Percentiles rank a stretch among this genome's conserved stretches.
Conservation (phyloP, 1,140 invertebrate species). For the Eumeta japonica region DNA sequence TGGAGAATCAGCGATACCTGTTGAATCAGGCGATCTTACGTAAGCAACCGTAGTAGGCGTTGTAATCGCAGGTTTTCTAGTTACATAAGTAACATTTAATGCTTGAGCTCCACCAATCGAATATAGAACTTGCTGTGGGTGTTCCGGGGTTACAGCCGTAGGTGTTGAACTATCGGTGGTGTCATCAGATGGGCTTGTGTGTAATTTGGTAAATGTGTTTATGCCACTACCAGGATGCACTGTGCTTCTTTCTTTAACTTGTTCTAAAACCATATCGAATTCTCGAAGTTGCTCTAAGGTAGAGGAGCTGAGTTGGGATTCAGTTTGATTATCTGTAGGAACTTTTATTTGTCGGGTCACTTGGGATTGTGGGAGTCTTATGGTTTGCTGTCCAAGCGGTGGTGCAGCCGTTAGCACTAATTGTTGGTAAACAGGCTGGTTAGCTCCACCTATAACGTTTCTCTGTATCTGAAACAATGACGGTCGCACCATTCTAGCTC, state of each 20-base stretch:
- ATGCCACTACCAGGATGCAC: constrained; percentile 45
- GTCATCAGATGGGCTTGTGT: constrained; percentile 26
- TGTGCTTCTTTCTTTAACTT: constrained; percentile 73
- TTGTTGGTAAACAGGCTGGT: constrained; percentile 53
- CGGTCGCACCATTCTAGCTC: constrained; percentile 58
- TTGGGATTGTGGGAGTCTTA: constrained; percentile 47
- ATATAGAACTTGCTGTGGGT: constrained; percentile 44
- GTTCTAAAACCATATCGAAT: constrained; percentile 79
- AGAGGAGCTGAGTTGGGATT: constrained; percentile 56
- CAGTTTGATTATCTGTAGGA: constrained; percentile 31
- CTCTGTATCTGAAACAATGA: constrained; percentile 61
- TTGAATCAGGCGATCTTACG: constrained; percentile 42
- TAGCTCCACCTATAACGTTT: constrained; percentile 56
- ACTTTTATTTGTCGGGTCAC: constrained; percentile 28
- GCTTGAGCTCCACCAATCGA: constrained; percentile 47
- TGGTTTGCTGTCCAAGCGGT: constrained; percentile 42
- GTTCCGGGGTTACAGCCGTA: constrained; percentile 23
- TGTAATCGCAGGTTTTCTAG: constrained; percentile 35
- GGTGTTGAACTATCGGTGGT: constrained; percentile 19
- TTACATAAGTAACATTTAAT: constrained; percentile 50
- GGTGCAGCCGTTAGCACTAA: constrained; percentile 50
- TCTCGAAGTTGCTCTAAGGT: constrained; percentile 76
- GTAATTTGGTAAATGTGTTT: constrained; percentile 22
- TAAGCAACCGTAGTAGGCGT: constrained; percentile 27
- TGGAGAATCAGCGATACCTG: constrained; percentile 40